Base-by-base conservation (phyloP, 1,140 invertebrate genomes). In the Ceratina australensis region DNA sequence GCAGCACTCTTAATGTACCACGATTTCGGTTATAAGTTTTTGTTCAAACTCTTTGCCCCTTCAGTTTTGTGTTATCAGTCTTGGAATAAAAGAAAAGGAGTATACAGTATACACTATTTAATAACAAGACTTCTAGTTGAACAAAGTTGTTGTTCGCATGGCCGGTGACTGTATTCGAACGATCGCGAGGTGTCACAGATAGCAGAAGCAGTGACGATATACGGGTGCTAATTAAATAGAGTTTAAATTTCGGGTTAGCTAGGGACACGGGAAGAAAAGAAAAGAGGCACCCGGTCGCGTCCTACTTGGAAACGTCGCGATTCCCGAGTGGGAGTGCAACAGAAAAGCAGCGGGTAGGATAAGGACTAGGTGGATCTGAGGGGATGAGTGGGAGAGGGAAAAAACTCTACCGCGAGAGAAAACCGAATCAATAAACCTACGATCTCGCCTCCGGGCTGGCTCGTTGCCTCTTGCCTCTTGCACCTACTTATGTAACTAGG, bases 401-500 rank as follows among this genome's bases (percentile, higher is more conserved):
- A 89, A 89, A 89, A 86, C 88, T 89, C 77, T 63, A 79, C 83
- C 80, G 88, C 80, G 81, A 84, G 78, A 84, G 87, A 87, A 89
- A 89, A 89, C 86, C 88, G 86, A 90, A 90, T 90, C 89, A 89
- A 90, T 90, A 90, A 90, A 90, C 85, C 84, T 83, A 85, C 86
- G 84, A 88, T 90, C 84, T 86, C 75, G 79, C 67, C 84, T 84
- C 75, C 81, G 73, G 33, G 33, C 33, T 42, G 33, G 72, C 49
- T 63, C 67, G 65, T 67, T 60, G 59, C 67, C 81, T 83, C 50
- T 49, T 82, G 76, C 79, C 33, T n/a, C 81, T 77, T 82, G 80
- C 79, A 85, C 86, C 82, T 87, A 81, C 77, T 88, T 88, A 85
- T 85, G 75, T 83, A 86, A 87, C 84, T 79, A 75, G 78, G 78